Conservation (phyloP, 2,888 invertebrate species). For the Epiperipatus broadwayi region DNA sequence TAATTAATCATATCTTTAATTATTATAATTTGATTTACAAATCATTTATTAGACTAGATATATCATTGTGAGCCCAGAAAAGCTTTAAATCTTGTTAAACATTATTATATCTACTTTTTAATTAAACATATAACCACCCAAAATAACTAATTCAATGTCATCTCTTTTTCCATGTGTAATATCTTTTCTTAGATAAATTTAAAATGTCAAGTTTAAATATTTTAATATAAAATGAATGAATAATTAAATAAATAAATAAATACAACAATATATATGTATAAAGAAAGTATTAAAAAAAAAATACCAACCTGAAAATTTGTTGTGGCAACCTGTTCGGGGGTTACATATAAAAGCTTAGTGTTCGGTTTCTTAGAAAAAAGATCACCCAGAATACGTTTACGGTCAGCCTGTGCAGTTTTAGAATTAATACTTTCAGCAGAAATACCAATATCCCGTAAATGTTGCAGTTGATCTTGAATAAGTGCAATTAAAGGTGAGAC, state of each 20-base stretch:
- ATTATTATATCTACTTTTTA: no score
- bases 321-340: constrained; percentile 86
- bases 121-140: no score
- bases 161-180: no score
- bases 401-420: constrained; percentile 56
- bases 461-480: constrained; percentile 39
- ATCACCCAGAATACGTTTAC: constrained; percentile 54
- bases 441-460: constrained; percentile 54
- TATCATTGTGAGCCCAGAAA: no score
- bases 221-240: no score
- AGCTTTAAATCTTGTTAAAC: no score
- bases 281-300: constrained; percentile 7
- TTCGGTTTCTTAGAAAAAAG: constrained; percentile 49
- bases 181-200: no score
- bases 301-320: constrained; percentile 40
- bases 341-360: constrained; percentile 73
- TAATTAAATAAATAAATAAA: neutral
- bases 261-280: neutral
- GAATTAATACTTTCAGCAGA: constrained; percentile 77
- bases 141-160: no score
- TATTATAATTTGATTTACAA: no score
- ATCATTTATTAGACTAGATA: no score
- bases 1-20: no score
- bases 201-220: no score
- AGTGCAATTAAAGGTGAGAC: constrained; percentile 30